Conservation (phyloP, 2,888 invertebrate species). For the Halictus quadricinctus region DNA sequence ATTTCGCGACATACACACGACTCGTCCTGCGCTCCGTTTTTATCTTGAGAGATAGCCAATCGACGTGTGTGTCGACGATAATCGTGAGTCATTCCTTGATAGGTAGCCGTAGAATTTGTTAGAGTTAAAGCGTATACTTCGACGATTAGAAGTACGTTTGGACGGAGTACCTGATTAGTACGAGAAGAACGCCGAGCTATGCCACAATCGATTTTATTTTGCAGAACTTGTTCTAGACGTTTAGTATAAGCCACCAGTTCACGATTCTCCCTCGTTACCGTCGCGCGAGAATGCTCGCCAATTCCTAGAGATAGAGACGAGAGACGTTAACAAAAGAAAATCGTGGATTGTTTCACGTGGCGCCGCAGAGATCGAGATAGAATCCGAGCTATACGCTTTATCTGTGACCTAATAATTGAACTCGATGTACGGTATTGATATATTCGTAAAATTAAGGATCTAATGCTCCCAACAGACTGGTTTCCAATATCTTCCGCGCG, state of each 20-base stretch:
- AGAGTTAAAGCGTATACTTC: constrained; percentile 45
- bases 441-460: constrained; percentile 50
- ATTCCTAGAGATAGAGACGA: neutral
- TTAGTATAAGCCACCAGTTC: neutral
- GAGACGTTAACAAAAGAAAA: neutral
- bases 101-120: constrained; percentile 49
- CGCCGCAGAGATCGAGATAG: constrained; percentile 5
- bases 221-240: constrained; percentile 6
- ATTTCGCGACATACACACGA: constrained; percentile 21
- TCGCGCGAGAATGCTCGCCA: neutral
- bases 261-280: neutral
- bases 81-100: constrained; percentile 67
- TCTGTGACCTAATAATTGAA: constrained; percentile 41
- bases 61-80: constrained; percentile 45
- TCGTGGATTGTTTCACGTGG: neutral
- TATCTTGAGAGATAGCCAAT: neutral
- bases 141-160: constrained; percentile 9
- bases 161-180: constrained; percentile 48
- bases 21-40: neutral
- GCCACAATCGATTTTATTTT: constrained; percentile 4
- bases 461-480: constrained; percentile 57
- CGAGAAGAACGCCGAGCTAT: constrained; percentile 12
- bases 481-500: constrained; percentile 50
- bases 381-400: constrained; percentile 45
- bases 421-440: constrained; percentile 49